phyloP scores from a whole-genome alignment of 2,113 vertebrate species.

The Ciconia boyciana region DNA sequence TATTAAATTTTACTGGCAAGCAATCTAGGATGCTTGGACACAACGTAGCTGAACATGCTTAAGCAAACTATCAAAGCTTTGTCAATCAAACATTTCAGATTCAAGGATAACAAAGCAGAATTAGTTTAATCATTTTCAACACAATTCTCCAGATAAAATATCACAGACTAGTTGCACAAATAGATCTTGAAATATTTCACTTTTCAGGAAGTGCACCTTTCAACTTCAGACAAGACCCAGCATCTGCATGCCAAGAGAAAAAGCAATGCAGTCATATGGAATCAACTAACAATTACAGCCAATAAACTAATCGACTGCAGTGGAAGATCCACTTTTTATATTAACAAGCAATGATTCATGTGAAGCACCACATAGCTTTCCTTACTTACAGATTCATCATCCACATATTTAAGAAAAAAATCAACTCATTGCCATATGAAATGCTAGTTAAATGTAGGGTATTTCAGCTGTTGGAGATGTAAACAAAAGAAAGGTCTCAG shows the following conservation, averaged over 20 bases:
- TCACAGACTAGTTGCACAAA: not conserved
- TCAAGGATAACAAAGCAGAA: not conserved
- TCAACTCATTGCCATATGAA: not conserved
- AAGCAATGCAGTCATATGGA: not conserved
- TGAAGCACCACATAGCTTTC: not conserved
- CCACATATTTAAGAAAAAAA: not conserved
- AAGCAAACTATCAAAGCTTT: not conserved
- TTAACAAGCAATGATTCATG: not conserved
- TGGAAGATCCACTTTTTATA: not conserved
- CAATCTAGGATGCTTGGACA: not conserved
- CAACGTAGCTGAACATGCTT: not conserved
- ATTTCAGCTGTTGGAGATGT: not conserved
- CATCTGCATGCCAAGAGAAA: not conserved
- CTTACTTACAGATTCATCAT: not conserved
- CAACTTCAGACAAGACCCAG: not conserved
- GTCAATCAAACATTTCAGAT: not conserved
- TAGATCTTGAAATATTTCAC: not conserved
- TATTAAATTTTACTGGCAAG: not conserved
- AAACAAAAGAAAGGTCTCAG: not conserved
- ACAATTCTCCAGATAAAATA: not conserved
- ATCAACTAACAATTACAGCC: not conserved
- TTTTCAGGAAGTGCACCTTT: not conserved
- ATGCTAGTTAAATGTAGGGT: not conserved
- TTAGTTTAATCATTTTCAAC: not conserved
- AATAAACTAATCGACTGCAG: not conserved